These are phyloP conservation scores for Eupeodes luniger DNA, from an alignment of 2,888 invertebrate species.

Conservation along the genomic window DNA sequence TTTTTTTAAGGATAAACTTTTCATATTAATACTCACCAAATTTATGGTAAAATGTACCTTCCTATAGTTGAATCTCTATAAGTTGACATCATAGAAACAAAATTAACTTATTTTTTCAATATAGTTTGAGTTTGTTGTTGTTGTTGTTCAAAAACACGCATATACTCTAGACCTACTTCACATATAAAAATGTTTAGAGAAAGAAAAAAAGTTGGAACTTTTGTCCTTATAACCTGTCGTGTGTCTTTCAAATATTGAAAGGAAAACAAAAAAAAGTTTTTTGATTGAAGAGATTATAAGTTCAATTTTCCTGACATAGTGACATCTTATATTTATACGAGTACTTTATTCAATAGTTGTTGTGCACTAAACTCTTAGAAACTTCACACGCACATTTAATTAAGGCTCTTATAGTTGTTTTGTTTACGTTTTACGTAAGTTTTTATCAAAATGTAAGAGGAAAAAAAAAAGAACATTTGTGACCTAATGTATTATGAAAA, in stretches of 20 bases:
- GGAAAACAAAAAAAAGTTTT: background rate
- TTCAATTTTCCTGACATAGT: background rate
- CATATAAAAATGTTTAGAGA: background rate
- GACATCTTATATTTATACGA: background rate
- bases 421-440: too few relatives aligned
- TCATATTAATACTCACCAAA: too few relatives aligned
- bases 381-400: slow-evolving; percentile 13
- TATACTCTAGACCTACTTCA: background rate
- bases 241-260: too few relatives aligned
- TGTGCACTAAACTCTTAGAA: background rate
- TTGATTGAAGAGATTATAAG: slow-evolving; percentile 14
- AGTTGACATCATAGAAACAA: background rate
- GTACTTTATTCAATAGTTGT: background rate
- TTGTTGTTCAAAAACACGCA: background rate
- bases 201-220: background rate
- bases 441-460: too few relatives aligned
- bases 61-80: background rate
- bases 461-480: too few relatives aligned
- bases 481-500: too few relatives aligned
- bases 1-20: too few relatives aligned
- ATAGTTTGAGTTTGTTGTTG: background rate
- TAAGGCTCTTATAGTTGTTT: background rate
- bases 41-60: background rate
- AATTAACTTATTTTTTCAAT: background rate
- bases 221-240: background rate